These are phyloP conservation scores for Micoletzkya japonica DNA, from an alignment of 2,888 invertebrate genomes.

Conservation along the genomic window DNA sequence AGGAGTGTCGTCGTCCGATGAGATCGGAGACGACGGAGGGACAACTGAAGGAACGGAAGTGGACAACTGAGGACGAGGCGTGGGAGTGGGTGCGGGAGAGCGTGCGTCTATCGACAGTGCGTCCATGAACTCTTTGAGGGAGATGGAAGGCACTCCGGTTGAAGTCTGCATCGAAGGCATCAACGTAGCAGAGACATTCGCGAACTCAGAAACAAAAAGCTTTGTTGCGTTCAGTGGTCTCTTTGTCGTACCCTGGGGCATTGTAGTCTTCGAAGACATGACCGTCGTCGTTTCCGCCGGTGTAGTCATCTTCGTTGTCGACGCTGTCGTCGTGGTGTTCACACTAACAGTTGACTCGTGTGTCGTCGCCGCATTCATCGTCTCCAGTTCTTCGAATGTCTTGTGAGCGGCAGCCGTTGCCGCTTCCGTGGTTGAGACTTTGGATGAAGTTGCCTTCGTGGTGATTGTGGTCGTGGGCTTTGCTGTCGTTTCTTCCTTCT, in stretches of 20 bases:
- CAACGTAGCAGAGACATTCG: neutral
- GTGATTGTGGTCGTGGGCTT: too few relatives aligned
- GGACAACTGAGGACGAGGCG: neutral
- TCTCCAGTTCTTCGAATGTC: neutral
- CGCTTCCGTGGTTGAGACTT: neutral
- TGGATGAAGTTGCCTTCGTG: neutral
- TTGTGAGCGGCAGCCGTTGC: neutral
- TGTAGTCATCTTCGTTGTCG: neutral
- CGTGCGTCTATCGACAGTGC: neutral
- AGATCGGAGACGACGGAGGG: conserved; percentile 8
- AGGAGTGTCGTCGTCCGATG: conserved; percentile 28
- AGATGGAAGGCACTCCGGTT: too few relatives aligned
- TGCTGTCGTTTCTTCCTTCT: neutral
- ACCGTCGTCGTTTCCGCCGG: neutral
- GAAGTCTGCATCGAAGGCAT: neutral
- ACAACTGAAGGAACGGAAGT: neutral
- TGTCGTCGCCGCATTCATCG: neutral
- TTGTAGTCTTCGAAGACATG: neutral
- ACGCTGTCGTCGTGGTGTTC: neutral
- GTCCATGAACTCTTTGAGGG: conserved; percentile 17
- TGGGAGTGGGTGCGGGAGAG: too few relatives aligned
- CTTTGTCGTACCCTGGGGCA: too few relatives aligned
- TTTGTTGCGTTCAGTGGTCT: too few relatives aligned
- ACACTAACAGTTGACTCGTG: conserved; percentile 11
- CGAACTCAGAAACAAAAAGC: too few relatives aligned